These are phyloP conservation scores for Acleris holmiana DNA, from an alignment of 2,888 invertebrate genomes.

Conservation along the genomic window DNA sequence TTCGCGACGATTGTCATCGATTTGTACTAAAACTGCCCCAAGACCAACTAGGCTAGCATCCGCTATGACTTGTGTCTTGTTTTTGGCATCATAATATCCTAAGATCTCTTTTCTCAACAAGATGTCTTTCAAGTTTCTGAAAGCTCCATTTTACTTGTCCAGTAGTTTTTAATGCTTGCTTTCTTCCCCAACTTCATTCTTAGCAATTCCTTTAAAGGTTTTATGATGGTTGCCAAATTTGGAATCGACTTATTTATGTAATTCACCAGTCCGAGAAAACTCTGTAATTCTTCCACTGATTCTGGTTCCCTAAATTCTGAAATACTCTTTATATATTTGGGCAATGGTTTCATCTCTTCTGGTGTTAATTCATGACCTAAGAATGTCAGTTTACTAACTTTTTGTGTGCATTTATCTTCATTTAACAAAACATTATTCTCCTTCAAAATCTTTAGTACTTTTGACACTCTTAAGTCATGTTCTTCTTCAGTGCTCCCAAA, in stretches of 20 bases:
- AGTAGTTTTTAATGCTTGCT: neutral
- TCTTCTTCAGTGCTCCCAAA: slow-evolving; percentile 10
- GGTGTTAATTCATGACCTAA: slow-evolving; percentile 22
- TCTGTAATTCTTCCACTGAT: slow-evolving; percentile 20
- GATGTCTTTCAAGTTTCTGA: slow-evolving; percentile 2
- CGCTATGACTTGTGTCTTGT: slow-evolving; percentile 50
- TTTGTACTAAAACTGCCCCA: slow-evolving; percentile 44
- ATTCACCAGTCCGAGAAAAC: slow-evolving; percentile 24
- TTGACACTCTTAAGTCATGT: slow-evolving; percentile 9
- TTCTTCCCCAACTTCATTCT: neutral
- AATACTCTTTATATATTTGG: slow-evolving; percentile 19
- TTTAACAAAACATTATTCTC: slow-evolving; percentile 17
- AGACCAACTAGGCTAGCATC: slow-evolving; percentile 54
- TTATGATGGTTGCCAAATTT: slow-evolving; percentile 11
- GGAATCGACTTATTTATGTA: slow-evolving; percentile 26
- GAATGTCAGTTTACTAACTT: slow-evolving; percentile 1
- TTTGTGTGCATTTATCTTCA: slow-evolving; percentile 10
- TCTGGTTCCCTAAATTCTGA: slow-evolving; percentile 13
- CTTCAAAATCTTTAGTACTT: slow-evolving; percentile 7
- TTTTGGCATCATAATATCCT: slow-evolving; percentile 48
- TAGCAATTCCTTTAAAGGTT: slow-evolving; percentile 14
- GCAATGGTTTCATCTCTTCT: neutral
- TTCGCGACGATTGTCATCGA: slow-evolving; percentile 52
- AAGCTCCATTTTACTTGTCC: neutral
- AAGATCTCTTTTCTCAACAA: slow-evolving; percentile 43